Conservation (phyloP, 2,797 vertebrate genomes). For the Falco rusticolus region DNA sequence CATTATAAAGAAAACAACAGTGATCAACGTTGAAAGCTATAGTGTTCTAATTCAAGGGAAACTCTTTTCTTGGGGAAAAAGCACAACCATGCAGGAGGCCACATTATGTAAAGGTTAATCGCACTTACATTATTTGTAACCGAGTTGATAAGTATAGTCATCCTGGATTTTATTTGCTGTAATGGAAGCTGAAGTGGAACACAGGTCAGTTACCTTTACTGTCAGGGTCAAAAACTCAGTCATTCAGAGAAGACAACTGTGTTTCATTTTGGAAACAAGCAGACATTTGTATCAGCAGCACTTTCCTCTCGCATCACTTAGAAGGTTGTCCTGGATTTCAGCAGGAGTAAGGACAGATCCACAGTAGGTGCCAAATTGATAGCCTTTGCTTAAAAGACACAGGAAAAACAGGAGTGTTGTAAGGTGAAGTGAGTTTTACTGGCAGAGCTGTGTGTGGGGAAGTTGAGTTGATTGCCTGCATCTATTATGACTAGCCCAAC, state of each 20-base stretch:
- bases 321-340: not conserved
- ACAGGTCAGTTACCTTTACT: not conserved
- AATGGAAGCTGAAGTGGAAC: not conserved
- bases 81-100: not conserved
- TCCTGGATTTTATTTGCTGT: not conserved
- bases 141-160: not conserved
- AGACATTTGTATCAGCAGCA: not conserved
- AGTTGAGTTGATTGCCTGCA: conserved; percentile 52
- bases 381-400: not conserved
- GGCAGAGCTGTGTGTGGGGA: conserved; percentile 46
- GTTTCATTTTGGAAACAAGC: not conserved
- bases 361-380: not conserved
- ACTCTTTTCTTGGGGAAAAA: not conserved
- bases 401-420: conserved; percentile 30
- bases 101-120: not conserved
- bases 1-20: not conserved
- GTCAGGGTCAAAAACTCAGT: not conserved
- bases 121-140: not conserved
- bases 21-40: not conserved
- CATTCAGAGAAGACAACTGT: not conserved
- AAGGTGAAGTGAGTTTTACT: conserved; percentile 48
- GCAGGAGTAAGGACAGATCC: not conserved
- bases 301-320: not conserved
- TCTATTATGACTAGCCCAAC: conserved; percentile 68
- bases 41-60: not conserved